Conservation (phyloP, 2,888 invertebrate genomes). For the Cheilosia vernalis region DNA sequence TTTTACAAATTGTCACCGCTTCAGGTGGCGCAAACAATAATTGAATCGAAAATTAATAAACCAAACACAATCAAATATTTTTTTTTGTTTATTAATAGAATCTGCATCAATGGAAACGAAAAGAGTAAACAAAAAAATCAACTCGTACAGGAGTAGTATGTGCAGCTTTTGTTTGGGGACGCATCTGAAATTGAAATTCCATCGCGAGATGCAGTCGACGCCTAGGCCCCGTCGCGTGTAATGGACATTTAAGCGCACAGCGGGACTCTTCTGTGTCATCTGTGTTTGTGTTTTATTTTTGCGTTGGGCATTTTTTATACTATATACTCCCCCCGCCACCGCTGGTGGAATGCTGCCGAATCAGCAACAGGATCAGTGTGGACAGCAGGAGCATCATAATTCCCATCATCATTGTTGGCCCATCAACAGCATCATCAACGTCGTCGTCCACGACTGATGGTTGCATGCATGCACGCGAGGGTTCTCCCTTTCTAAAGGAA, state of each 20-base stretch:
- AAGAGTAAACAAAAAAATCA: constrained; percentile 2
- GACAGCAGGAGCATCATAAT: constrained; percentile 71
- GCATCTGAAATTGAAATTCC: constrained; percentile 71
- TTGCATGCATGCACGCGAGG: constrained; percentile 50
- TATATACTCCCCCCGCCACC: neutral
- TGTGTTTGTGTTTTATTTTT: neutral
- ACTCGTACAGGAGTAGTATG: constrained; percentile 7
- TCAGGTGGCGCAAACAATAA: constrained; percentile 60
- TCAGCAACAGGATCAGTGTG: constrained; percentile 67
- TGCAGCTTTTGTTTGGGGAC: constrained; percentile 52
- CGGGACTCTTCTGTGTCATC: constrained; percentile 28
- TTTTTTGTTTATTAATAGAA: constrained; percentile 69
- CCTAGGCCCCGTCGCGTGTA: constrained; percentile 44
- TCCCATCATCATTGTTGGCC: constrained; percentile 59
- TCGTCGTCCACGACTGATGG: constrained; percentile 39
- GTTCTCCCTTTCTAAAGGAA: constrained; percentile 18
- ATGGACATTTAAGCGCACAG: constrained; percentile 64
- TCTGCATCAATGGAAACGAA: constrained; percentile 15
- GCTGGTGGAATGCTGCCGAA: constrained; percentile 31
- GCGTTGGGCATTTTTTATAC: neutral
- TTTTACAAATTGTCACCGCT: constrained; percentile 64
- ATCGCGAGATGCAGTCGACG: constrained; percentile 52
- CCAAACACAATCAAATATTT: constrained; percentile 70
- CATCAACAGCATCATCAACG: constrained; percentile 63
- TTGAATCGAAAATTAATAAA: constrained; percentile 72